phyloP scores from a whole-genome alignment of 2,888 invertebrate species.

The Beris chalybata region DNA sequence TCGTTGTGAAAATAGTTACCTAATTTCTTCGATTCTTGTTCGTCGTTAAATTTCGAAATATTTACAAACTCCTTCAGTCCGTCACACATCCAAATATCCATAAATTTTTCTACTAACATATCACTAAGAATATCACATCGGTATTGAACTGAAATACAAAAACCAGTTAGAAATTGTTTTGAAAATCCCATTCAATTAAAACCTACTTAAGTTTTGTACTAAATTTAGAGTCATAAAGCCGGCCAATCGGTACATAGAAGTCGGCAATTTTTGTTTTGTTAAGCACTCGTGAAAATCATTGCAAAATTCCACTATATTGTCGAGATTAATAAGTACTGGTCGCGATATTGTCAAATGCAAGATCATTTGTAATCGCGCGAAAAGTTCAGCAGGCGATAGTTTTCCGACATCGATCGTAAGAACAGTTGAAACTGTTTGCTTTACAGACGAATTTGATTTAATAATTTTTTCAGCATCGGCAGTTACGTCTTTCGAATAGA shows the following conservation, averaged over 20 bases:
- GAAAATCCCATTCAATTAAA: background rate
- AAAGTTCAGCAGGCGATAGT: conserved; percentile 46
- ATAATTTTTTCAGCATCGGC: conserved; percentile 44
- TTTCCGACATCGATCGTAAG: conserved; percentile 41
- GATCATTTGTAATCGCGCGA: conserved; percentile 50
- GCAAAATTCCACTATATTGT: conserved; percentile 42
- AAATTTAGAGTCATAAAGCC: conserved; percentile 47
- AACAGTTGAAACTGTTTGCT: conserved; percentile 44
- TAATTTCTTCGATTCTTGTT: conserved; percentile 4
- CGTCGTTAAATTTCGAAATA: conserved; percentile 22
- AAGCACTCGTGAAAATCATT: conserved; percentile 44
- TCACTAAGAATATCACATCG: conserved; percentile 44
- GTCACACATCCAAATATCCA: conserved; percentile 41
- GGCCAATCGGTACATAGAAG: conserved; percentile 47
- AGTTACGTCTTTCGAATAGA: conserved; percentile 53
- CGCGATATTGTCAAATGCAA: conserved; percentile 47
- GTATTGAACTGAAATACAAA: conserved; percentile 36
- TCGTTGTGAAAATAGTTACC: conserved; percentile 6
- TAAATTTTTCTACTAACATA: conserved; percentile 42
- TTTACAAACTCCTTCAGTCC: conserved; percentile 41
- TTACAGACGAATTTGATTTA: conserved; percentile 36
- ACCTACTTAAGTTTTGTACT: conserved; percentile 49
- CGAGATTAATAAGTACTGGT: conserved; percentile 43
- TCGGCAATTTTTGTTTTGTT: conserved; percentile 42
- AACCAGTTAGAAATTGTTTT: background rate